phyloP scores from a whole-genome alignment of 2,888 invertebrate genomes.

The Notocelia uddmanniana region DNA sequence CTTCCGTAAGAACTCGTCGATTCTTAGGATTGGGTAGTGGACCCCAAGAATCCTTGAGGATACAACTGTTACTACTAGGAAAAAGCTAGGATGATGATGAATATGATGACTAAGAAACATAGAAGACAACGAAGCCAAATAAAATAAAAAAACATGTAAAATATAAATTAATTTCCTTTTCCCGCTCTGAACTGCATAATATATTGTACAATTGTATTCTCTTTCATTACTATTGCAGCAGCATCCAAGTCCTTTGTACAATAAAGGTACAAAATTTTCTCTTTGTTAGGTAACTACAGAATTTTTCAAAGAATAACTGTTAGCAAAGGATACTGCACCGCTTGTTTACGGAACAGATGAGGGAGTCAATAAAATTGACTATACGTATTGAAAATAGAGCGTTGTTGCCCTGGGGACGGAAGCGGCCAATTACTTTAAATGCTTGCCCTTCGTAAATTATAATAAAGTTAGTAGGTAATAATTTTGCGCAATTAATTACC shows the following conservation, averaged over 20 bases:
- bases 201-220: no score
- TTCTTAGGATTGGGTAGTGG: no score
- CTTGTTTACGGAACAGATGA: not conserved
- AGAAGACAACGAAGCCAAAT: no score
- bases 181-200: not conserved
- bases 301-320: slow-evolving; percentile 12
- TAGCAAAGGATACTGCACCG: not conserved
- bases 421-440: not conserved
- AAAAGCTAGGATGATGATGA: no score
- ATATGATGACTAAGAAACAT: no score
- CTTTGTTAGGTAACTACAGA: not conserved
- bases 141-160: not conserved
- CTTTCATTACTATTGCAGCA: not conserved
- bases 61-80: no score
- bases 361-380: not conserved
- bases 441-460: not conserved
- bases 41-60: no score
- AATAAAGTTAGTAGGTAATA: no score
- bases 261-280: not conserved
- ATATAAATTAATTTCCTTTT: not conserved
- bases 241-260: not conserved
- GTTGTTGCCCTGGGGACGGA: not conserved
- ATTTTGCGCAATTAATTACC: no score
- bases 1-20: no score
- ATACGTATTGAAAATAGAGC: not conserved